These are phyloP conservation scores for Cricetomys ansorgei DNA, from an alignment of 2,113 vertebrate species.

Conservation along the genomic window DNA sequence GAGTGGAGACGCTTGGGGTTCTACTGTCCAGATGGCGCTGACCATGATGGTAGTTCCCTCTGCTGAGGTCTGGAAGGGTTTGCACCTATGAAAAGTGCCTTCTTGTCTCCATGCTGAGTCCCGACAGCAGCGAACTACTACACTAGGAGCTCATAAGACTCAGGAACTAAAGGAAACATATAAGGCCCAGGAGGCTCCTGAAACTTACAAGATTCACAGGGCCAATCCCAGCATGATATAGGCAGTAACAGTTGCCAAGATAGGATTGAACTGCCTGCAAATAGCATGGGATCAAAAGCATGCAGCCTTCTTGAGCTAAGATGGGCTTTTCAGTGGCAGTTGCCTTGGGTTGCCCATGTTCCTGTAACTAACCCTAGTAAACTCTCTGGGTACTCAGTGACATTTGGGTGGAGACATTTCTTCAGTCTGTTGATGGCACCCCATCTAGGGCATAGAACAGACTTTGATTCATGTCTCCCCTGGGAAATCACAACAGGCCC, in stretches of 20 bases:
- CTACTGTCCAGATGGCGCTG: too few relatives aligned
- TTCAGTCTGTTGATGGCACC: not conserved
- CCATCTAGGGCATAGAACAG: not conserved
- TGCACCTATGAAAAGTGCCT: too few relatives aligned
- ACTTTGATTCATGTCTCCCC: not conserved
- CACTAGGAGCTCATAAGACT: not conserved
- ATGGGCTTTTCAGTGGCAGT: not conserved
- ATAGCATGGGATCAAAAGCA: not conserved
- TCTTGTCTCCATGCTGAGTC: too few relatives aligned
- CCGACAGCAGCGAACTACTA: too few relatives aligned
- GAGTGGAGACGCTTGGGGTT: too few relatives aligned
- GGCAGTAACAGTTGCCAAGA: not conserved
- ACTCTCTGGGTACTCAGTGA: not conserved
- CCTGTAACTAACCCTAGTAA: not conserved
- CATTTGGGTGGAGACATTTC: not conserved
- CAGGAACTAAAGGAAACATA: not conserved
- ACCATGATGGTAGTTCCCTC: too few relatives aligned
- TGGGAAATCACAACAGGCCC: not conserved
- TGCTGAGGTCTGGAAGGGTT: too few relatives aligned
- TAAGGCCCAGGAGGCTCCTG: not conserved
- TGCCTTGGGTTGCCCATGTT: too few relatives aligned
- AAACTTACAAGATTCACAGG: not conserved
- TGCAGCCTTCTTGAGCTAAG: not conserved
- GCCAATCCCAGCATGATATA: not conserved
- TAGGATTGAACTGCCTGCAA: too few relatives aligned